Percentiles rank a stretch among this genome's conserved stretches.
phyloP scores from a whole-genome alignment of 2,797 vertebrate genomes.

The Mico argentatus region DNA sequence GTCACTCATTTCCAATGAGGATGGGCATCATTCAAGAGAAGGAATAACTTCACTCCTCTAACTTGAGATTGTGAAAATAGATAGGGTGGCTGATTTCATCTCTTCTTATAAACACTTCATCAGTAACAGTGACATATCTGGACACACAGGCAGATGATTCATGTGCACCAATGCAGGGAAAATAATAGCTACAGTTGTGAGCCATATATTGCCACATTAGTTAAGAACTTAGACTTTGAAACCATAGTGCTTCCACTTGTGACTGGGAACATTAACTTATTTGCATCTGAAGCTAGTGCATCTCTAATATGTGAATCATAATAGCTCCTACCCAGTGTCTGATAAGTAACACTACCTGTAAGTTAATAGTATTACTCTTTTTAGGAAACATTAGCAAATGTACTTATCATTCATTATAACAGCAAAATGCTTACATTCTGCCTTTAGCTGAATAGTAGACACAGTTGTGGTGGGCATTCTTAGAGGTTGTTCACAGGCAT shows the following conservation, averaged over 20 bases:
- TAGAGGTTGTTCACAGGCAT: neutral
- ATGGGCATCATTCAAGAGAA: neutral
- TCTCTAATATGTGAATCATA: neutral
- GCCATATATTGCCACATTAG: neutral
- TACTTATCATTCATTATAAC: neutral
- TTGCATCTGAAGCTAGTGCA: neutral
- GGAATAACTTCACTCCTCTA: neutral
- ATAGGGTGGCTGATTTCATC: neutral
- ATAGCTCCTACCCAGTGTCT: neutral
- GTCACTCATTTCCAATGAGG: neutral
- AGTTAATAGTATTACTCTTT: neutral
- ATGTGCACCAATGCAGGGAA: neutral
- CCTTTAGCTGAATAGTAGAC: neutral
- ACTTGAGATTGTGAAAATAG: neutral
- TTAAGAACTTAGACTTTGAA: slow-evolving; percentile 19
- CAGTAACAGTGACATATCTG: neutral
- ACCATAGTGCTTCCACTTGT: neutral
- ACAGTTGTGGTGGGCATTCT: neutral
- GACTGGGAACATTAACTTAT: neutral
- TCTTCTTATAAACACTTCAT: neutral
- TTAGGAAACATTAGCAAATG: neutral
- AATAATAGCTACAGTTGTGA: neutral
- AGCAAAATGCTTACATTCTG: neutral
- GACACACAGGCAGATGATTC: neutral
- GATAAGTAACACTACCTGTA: neutral